A percentile compares a stretch with the other conserved stretches of the same genome.
Evolutionary conservation across 2,888 invertebrate genomes (phyloP).

Genomic region (Drosophila yooni): DNA sequence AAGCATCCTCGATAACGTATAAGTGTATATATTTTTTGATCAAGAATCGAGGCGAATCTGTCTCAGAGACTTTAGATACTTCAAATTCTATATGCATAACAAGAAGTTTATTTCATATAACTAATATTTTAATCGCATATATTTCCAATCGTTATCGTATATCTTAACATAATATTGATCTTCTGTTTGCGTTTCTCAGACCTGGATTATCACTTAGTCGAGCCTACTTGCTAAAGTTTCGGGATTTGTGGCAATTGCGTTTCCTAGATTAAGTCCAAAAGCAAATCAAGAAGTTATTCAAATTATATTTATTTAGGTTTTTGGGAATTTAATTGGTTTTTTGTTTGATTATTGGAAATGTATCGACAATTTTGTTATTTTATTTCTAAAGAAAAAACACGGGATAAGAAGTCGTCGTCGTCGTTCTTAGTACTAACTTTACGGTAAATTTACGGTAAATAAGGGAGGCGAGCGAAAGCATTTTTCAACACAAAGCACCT

Average conservation of each 20-base stretch:
- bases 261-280: neutral
- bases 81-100: neutral
- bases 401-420: neutral
- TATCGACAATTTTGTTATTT: neutral
- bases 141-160: neutral
- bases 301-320: neutral
- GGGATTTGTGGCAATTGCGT: neutral
- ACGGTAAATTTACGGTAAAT: constrained; percentile 22
- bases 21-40: neutral
- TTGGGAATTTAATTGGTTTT: neutral
- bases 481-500: constrained; percentile 19
- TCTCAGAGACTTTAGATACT: neutral
- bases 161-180: neutral
- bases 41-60: neutral
- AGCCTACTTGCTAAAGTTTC: neutral
- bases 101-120: neutral
- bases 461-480: neutral
- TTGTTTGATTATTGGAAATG: neutral
- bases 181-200: neutral
- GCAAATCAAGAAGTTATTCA: neutral
- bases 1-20: neutral
- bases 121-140: neutral
- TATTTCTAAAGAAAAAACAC: neutral
- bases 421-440: neutral
- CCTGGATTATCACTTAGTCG: neutral